Conservation (phyloP, 2,113 vertebrate species). For the Sus scrofa region T2T-Sscrofa CM000819.6:69170501-69171000, state of each 20-base stretch:
- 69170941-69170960: neutral
- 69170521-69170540: neutral
- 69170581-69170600: neutral
- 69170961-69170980: slow-evolving; percentile 4
- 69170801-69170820: neutral
- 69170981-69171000: neutral
- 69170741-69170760: neutral
- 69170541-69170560: neutral
- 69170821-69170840: slow-evolving; percentile 13
- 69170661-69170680: slow-evolving; percentile 9
- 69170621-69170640: neutral
- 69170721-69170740: neutral
- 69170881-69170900: neutral
- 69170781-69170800: neutral
- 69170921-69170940: neutral
- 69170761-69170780: slow-evolving; percentile 12
- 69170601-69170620: neutral
- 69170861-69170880: neutral
- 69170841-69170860: neutral
- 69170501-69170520: neutral
- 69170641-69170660: too few species aligned
- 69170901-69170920: neutral
- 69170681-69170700: slow-evolving; percentile 49
- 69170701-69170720: neutral
- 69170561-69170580: slow-evolving; percentile 24